phyloP scores from a whole-genome alignment of 1,140 invertebrate species.

The Drosophila repleta region DNA sequence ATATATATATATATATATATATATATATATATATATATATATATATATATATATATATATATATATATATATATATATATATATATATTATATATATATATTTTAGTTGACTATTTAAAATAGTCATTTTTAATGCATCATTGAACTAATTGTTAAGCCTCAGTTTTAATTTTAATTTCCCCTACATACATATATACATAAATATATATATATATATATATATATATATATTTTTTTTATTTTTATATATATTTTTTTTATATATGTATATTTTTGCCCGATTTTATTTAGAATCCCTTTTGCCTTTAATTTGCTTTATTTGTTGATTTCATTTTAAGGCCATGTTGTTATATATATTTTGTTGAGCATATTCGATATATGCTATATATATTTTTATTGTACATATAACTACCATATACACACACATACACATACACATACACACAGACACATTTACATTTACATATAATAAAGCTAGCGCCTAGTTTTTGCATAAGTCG shows the following conservation, averaged over 20 bases:
- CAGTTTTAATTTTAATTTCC: conserved; percentile 29
- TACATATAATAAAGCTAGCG: conserved; percentile 38
- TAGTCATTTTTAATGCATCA: conserved; percentile 56
- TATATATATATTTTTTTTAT: not conserved
- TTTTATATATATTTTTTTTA: conserved; percentile 18
- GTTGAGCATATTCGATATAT: conserved; percentile 54
- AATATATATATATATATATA: conserved; percentile 10
- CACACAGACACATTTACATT: not conserved
- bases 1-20: no score
- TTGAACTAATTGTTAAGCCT: conserved; percentile 43
- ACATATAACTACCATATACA: conserved; percentile 53
- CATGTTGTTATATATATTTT: conserved; percentile 67
- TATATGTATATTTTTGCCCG: conserved; percentile 2
- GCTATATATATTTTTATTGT: conserved; percentile 59
- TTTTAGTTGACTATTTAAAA: conserved; percentile 80
- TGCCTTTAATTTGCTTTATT: conserved; percentile 52
- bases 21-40: no score
- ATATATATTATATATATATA: conserved; percentile 8
- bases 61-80: no score
- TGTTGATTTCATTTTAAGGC: conserved; percentile 81
- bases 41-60: conserved; percentile 16
- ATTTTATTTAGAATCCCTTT: conserved; percentile 42
- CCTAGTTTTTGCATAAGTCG: conserved; percentile 33
- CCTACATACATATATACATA: conserved; percentile 2
- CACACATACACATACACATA: conserved; percentile 5